phyloP scores from a whole-genome alignment of 1,140 invertebrate species.

The Tyrophagus putrescentiae region DNA sequence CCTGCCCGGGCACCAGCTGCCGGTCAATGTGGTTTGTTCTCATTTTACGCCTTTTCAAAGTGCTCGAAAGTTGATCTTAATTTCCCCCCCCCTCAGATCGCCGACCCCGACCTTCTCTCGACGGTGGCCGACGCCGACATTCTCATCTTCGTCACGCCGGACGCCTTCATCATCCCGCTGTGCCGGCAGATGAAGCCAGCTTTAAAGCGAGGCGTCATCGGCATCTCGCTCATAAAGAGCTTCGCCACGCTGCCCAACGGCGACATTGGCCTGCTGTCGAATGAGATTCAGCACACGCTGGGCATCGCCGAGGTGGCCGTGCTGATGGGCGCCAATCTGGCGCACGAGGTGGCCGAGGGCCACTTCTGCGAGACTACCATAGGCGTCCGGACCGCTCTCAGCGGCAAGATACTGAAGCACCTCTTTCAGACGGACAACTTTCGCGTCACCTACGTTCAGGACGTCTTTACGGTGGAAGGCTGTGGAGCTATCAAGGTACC shows the following conservation, averaged over 20 bases:
- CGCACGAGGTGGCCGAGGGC: slow-evolving; percentile 81
- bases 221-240: slow-evolving; percentile 90
- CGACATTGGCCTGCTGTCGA: slow-evolving; percentile 88
- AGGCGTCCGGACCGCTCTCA: slow-evolving; percentile 56
- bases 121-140: slow-evolving; percentile 84
- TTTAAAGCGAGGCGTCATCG: slow-evolving; percentile 74
- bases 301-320: slow-evolving; percentile 82
- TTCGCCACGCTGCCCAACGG: slow-evolving; percentile 76
- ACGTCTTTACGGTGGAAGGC: slow-evolving; percentile 88
- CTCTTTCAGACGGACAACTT: slow-evolving; percentile 91
- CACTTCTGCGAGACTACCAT: slow-evolving; percentile 99
- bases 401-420: slow-evolving; percentile 63
- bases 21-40: slow-evolving; percentile 70
- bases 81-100: slow-evolving; percentile 56
- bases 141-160: slow-evolving; percentile 89
- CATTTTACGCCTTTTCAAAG: no score
- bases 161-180: slow-evolving; percentile 81
- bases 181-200: slow-evolving; percentile 70
- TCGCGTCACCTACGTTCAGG: slow-evolving; percentile 84
- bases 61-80: no score
- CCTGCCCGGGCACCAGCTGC: slow-evolving; percentile 80
- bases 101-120: slow-evolving; percentile 77
- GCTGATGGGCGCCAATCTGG: slow-evolving; percentile 96
- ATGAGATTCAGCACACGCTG: slow-evolving; percentile 69
- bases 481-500: slow-evolving; percentile 96